A percentile compares a stretch with the other conserved stretches of the same genome.
phyloP scores from a whole-genome alignment of 2,797 vertebrate genomes.

The Halcyon leucocephala region DNA sequence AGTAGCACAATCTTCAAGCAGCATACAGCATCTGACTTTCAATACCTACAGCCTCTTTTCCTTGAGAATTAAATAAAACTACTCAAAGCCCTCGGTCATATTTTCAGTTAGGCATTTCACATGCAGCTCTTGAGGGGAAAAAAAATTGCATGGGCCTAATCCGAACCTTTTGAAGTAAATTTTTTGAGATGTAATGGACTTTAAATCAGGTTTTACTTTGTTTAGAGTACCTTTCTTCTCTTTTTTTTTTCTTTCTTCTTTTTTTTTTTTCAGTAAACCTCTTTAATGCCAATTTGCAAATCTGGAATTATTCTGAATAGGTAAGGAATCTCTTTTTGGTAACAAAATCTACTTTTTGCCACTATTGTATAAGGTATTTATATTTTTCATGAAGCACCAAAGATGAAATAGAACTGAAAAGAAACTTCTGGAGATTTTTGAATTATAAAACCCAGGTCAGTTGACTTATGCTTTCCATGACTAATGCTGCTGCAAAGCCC shows the following conservation, averaged over 20 bases:
- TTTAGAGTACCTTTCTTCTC: not conserved
- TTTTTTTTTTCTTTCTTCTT: not conserved
- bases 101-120: conserved; percentile 1
- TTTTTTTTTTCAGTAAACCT: not conserved
- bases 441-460: not conserved
- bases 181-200: not conserved
- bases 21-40: not conserved
- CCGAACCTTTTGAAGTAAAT: not conserved
- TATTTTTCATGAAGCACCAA: not conserved
- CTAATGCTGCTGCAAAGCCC: not conserved
- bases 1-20: conserved; percentile 26
- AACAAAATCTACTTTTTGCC: not conserved
- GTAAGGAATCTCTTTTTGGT: not conserved
- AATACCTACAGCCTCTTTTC: conserved; percentile 1
- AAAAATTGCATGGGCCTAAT: not conserved
- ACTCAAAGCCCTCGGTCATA: not conserved
- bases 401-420: not conserved
- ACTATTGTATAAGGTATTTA: not conserved
- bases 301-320: not conserved
- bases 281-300: not conserved
- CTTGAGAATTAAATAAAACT: conserved; percentile 35
- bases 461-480: not conserved
- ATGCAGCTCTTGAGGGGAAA: not conserved
- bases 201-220: not conserved
- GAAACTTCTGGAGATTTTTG: not conserved